Base-by-base conservation (phyloP, 2,888 invertebrate species). In the Acleris emargana region DNA sequence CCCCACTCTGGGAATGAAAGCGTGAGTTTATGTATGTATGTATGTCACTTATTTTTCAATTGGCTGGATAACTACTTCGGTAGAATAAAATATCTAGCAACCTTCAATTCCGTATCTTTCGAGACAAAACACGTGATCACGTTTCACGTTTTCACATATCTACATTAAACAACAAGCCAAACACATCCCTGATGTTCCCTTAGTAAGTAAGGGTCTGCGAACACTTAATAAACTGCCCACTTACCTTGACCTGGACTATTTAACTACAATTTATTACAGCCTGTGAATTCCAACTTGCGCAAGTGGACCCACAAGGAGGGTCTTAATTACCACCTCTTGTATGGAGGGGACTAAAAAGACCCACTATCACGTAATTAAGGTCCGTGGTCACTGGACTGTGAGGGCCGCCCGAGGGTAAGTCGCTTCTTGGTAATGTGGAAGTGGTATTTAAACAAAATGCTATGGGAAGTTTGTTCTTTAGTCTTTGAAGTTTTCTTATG, bases 341-440 rank as follows among this genome's bases (percentile, higher is more conserved):
- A 13, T 57, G 45, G 49, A 13, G 47, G 32, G 76, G 79, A 77
- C 83, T 80, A 80, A 84, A 89, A 84, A 80, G 84, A 86, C 81
- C 78, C 73, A 76, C 89, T 91, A 90, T 91, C 88, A 90, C 88
- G 84, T 91, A 90, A 90, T 91, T 91, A 91, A 91, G 87, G 83
- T 87, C 83, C 80, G 78, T 87, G 87, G 82, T 83, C 85, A 81
- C 77, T 82, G 83, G 85, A 87, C 88, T 87, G 82, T 83, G 76
- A 84, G 86, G 84, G 84, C 86, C 84, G 76, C 83, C 78, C 73
- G 76, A 28, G 38, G 25, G 47, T 20, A 59, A 20, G 42, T 18
- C 38, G 45, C 64, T 25, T 20, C 49, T 18, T 16, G 32, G 58
- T 32, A 55, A 57, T 25, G 57, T 57, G 25, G n/a, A 43, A 20